Evolutionary conservation across 2,888 invertebrate genomes (phyloP).

Genomic region (Desoria tigrina): DNA sequence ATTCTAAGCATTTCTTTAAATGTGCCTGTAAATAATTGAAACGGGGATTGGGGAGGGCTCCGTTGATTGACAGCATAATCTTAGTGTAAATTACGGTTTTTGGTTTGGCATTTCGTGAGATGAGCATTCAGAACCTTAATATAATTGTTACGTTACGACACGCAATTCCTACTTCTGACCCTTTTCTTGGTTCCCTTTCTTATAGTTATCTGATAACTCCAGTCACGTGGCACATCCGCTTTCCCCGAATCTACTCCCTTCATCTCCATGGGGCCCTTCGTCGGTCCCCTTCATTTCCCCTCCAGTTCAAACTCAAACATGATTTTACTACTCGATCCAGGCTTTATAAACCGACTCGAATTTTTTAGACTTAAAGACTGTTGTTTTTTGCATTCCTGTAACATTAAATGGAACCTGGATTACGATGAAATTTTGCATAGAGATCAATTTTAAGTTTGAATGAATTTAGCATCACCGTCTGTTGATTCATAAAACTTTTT

Average conservation of each 20-base stretch:
- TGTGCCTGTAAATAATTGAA: conserved; percentile 33
- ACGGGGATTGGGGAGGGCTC: conserved; percentile 38
- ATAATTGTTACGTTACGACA: conserved; percentile 51
- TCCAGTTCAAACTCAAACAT: too few species aligned
- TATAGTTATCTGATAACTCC: conserved; percentile 38
- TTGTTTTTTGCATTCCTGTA: too few species aligned
- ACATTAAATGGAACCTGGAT: too few species aligned
- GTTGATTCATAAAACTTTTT: too few species aligned
- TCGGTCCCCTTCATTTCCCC: too few species aligned
- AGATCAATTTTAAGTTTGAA: too few species aligned
- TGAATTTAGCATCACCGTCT: too few species aligned
- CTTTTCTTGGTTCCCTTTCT: not conserved
- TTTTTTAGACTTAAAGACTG: too few species aligned
- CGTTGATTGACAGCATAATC: conserved; percentile 54
- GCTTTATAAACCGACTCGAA: too few species aligned
- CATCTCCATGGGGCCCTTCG: not conserved
- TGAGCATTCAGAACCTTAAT: conserved; percentile 49
- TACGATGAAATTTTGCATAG: too few species aligned
- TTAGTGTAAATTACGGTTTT: conserved; percentile 54
- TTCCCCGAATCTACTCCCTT: conserved; percentile 42
- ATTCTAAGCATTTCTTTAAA: conserved; percentile 29
- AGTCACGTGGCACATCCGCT: conserved; percentile 53
- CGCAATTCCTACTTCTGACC: conserved; percentile 37
- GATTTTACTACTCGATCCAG: too few species aligned
- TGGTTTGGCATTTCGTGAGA: conserved; percentile 51